Base-by-base conservation (phyloP, 2,888 invertebrate species). In the Amiota mariae region DNA sequence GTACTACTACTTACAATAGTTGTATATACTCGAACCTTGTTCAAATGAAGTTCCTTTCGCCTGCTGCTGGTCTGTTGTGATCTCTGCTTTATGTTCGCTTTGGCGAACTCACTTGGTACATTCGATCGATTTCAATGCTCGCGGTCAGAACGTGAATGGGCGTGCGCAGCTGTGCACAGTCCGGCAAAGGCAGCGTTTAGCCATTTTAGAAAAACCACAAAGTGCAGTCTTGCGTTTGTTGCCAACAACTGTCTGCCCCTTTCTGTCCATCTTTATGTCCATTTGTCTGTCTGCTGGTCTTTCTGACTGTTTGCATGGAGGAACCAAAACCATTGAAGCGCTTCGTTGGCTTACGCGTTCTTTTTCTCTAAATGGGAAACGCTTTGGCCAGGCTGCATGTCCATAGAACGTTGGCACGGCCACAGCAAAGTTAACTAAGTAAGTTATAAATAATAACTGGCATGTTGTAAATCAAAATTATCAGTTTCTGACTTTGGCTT, bases 391-490 rank as follows among this genome's bases (percentile, higher is more conserved):
- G 36, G 36, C 36, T 36, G 36, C 36, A 2, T 36, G 36, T 6
- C 36, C 36, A 36, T 36, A 36, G 46, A 18, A 24, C 20, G 12
- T 51, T 68, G 73, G 4, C 59, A 11, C 20, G 20, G 73, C 71
- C 57, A 61, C 63, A 15, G 51, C 24, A 24, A 51, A 36, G 51
- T 36, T 36, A 36, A 77, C 87, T 88, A 89, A 89, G 87, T 90
- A 90, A 89, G 89, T 89, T 90, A 89, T 89, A 89, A 89, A 89
- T 89, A 90, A 90, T 89, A 89, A 89, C 89, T 88, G 89, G 87
- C 87, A 85, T 88, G 88, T 85, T 88, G 88, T 90, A 89, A 90
- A 89, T 89, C 90, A 89, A 90, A 89, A 89, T 90, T 89, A 89
- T 89, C 88, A 85, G 88, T 87, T 88, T 79, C 15, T 51, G 63